Evolutionary conservation across 1,140 invertebrate species (phyloP), one percentile per base, ranked within the genome.

Genomic region (Drosophila obscura): DNA sequence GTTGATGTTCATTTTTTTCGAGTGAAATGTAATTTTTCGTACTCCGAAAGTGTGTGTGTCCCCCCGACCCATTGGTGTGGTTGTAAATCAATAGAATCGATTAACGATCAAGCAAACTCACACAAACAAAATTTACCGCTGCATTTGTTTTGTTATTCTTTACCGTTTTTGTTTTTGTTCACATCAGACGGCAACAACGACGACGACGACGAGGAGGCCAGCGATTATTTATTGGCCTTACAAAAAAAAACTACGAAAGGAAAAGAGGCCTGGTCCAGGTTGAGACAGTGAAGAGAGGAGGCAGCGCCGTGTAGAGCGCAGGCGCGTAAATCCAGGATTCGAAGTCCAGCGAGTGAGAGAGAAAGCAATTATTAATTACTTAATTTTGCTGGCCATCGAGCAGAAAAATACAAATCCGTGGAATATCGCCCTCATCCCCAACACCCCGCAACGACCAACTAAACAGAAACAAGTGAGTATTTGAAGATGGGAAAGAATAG

Each of bases 1-100:
- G 35, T 67, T 9, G 19, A 43, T 59, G 16, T 39, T 19, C 15
- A 16, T 55, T 28, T 62, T 48, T 48, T 61, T 56, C 31, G 16
- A 43, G 41, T 73, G 60, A 41, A 57, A 66, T 65, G 46, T 66
- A 41, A 48, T 45, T 53, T 59, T 57, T 19, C 11, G 8, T 50
- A 50, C 22, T 31, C 16, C 16, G 16, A 53, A 19, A 22, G 26
- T 49, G 68, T 73, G 19, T 24, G 50, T 50, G 46, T 19, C 15
- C 31, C 31, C 22, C 31, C 15, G 8, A 16, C 5, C 26, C 13
- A 0, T 15, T 31, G 22, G 24, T 58, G 19, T 56, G 49, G 68
- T 61, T 57, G 66, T 60, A 88, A 88, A 87, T 87, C 82, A 71
- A 87, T 87, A 57, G 61, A 68, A 88, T 85, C 82, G 82, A 85